Conservation (phyloP, 2,888 invertebrate genomes). For the Darwinula stevensoni region DNA sequence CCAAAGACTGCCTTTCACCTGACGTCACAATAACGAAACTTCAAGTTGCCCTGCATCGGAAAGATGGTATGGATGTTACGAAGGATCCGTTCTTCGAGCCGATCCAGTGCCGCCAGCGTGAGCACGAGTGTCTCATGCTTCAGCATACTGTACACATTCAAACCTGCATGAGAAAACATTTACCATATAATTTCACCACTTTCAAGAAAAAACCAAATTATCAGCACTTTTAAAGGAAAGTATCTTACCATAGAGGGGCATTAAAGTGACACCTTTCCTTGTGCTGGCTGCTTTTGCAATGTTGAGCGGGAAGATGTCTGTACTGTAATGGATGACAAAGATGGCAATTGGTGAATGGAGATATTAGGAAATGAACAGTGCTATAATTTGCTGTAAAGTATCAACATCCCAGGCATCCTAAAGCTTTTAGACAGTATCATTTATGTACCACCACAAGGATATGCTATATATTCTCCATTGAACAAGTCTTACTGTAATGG, state of each 20-base stretch:
- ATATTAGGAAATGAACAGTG: constrained; percentile 1
- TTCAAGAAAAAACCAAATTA: no score
- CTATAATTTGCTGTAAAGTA: no score
- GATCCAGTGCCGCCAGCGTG: constrained; percentile 50
- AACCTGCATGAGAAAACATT: constrained; percentile 17
- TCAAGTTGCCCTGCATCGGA: no score
- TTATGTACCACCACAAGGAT: no score
- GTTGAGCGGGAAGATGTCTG: constrained; percentile 60
- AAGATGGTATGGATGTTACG: background rate
- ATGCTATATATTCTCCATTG: no score
- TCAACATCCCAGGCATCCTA: no score
- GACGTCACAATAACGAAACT: no score
- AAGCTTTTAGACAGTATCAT: no score
- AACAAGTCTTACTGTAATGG: no score
- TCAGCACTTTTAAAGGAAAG: constrained; percentile 6
- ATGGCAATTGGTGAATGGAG: no score
- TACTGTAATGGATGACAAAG: constrained; percentile 26
- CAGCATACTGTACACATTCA: constrained; percentile 87
- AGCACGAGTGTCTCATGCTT: constrained; percentile 80
- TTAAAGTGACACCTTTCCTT: constrained; percentile 57
- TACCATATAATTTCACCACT: no score
- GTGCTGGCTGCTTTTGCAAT: constrained; percentile 47
- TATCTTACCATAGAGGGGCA: constrained; percentile 72
- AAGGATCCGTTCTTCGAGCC: constrained; percentile 46
- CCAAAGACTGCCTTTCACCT: no score